phyloP scores from a whole-genome alignment of 2,888 invertebrate species.

The Drosophila multiciliata region DNA sequence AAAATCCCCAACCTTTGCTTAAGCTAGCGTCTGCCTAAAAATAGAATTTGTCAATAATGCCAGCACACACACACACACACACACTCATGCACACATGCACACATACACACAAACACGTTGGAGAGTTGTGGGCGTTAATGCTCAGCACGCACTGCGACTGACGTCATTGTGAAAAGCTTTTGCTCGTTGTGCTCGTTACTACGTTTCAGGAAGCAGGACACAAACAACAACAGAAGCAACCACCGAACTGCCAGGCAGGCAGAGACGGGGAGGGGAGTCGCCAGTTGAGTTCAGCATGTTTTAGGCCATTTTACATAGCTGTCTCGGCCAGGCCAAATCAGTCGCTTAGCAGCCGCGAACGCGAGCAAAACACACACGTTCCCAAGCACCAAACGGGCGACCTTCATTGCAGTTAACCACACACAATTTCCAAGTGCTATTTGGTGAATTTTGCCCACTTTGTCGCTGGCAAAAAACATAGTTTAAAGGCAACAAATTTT shows the following conservation, averaged over 20 bases:
- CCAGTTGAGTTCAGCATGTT: slow-evolving; percentile 32
- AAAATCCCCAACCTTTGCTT: slow-evolving; percentile 62
- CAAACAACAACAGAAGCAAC: slow-evolving; percentile 51
- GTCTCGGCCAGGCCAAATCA: slow-evolving; percentile 61
- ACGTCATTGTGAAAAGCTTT: slow-evolving; percentile 82
- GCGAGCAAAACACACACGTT: slow-evolving; percentile 62
- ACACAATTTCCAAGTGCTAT: slow-evolving; percentile 20
- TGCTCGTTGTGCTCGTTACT: slow-evolving; percentile 62
- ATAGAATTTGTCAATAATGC: slow-evolving; percentile 75
- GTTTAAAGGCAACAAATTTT: background rate
- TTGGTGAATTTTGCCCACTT: slow-evolving; percentile 13
- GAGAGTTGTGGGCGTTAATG: slow-evolving; percentile 57
- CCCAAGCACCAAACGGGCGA: slow-evolving; percentile 34
- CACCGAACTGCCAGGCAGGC: slow-evolving; percentile 26
- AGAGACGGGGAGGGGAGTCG: background rate
- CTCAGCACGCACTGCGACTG: slow-evolving; percentile 63
- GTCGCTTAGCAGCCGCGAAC: slow-evolving; percentile 80
- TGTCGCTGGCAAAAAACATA: background rate
- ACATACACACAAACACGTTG: slow-evolving; percentile 25
- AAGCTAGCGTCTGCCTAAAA: slow-evolving; percentile 56
- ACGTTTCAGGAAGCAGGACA: slow-evolving; percentile 71
- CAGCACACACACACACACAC: slow-evolving; percentile 40
- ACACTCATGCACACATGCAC: slow-evolving; percentile 23
- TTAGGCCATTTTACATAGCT: slow-evolving; percentile 66
- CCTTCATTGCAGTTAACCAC: slow-evolving; percentile 34